A percentile compares a stretch with the other conserved stretches of the same genome.
These are phyloP conservation scores for Scaptomyza caliginosa DNA, from an alignment of 2,888 invertebrate species.

Conservation along the genomic window DNA sequence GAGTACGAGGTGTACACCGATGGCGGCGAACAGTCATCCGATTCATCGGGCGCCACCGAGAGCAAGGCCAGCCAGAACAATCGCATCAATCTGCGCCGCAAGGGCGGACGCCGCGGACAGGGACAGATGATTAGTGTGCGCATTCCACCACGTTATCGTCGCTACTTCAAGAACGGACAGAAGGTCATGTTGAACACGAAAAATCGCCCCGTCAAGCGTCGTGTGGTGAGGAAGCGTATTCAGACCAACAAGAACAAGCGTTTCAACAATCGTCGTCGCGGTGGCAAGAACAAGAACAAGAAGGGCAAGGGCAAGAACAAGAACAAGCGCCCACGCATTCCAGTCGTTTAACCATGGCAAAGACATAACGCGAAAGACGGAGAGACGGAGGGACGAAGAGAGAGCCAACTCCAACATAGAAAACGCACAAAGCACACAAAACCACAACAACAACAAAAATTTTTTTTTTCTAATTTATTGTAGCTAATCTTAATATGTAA, in stretches of 20 bases:
- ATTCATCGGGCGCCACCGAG: constrained; percentile 41
- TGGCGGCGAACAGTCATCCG: constrained; percentile 51
- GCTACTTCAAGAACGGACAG: constrained; percentile 81
- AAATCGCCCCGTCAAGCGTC: constrained; percentile 61
- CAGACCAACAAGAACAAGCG: constrained; percentile 55
- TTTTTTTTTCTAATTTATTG: constrained; percentile 70
- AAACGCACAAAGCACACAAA: no score
- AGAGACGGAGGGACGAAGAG: not conserved
- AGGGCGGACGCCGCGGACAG: constrained; percentile 68
- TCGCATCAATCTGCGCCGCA: constrained; percentile 68
- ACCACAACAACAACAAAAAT: constrained; percentile 3
- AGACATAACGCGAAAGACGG: not conserved
- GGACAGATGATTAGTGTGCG: constrained; percentile 73
- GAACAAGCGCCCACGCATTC: constrained; percentile 54
- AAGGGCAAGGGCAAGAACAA: constrained; percentile 61
- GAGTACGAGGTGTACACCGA: constrained; percentile 74
- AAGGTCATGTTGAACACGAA: constrained; percentile 75
- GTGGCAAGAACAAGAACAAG: constrained; percentile 63
- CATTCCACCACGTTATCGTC: constrained; percentile 77
- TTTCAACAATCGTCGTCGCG: constrained; percentile 59
- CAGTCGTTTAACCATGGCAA: constrained; percentile 33
- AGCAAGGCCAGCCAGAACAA: constrained; percentile 64
- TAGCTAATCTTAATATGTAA: constrained; percentile 40
- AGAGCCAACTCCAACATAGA: not conserved
- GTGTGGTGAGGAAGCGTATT: constrained; percentile 63